These are phyloP conservation scores for Pocillopora meandrina DNA, from an alignment of 92 coral and sea anemone species.

Conservation along the genomic window DNA sequence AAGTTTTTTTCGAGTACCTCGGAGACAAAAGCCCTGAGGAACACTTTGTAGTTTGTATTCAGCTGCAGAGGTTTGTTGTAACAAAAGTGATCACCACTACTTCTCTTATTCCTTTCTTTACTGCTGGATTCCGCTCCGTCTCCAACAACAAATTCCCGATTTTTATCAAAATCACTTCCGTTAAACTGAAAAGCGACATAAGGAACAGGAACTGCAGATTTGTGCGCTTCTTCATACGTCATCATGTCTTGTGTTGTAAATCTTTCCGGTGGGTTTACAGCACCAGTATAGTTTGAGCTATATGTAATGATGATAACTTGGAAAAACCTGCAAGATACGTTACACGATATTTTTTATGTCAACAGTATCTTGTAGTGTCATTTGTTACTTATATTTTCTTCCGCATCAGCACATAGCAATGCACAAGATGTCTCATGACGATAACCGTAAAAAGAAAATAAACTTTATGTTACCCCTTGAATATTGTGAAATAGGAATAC, in stretches of 20 bases:
- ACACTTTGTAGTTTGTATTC: not conserved
- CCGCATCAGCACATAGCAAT: no score
- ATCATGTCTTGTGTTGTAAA: not conserved
- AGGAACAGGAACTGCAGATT: not conserved
- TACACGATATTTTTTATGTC: not conserved
- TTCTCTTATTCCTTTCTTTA: not conserved
- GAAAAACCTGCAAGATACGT: not conserved
- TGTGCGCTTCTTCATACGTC: not conserved
- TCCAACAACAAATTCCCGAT: slow-evolving; percentile 3
- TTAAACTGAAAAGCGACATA: slow-evolving; percentile 5
- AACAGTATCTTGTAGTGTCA: no score
- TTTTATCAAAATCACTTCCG: not conserved
- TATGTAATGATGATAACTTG: slow-evolving; percentile 4
- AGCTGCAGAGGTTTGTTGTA: slow-evolving; percentile 15
- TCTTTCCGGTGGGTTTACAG: not conserved
- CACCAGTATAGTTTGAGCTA: not conserved
- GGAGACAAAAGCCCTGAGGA: slow-evolving; percentile 1
- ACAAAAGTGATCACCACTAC: not conserved
- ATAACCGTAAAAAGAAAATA: no score
- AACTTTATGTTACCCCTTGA: not conserved
- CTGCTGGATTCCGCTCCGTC: not conserved
- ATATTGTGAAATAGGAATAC: not conserved
- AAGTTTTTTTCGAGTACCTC: not conserved
- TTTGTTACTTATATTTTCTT: no score
- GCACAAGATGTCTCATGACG: no score